These are phyloP conservation scores for Chauna torquata DNA, from an alignment of 2,113 vertebrate species.

Conservation along the genomic window DNA sequence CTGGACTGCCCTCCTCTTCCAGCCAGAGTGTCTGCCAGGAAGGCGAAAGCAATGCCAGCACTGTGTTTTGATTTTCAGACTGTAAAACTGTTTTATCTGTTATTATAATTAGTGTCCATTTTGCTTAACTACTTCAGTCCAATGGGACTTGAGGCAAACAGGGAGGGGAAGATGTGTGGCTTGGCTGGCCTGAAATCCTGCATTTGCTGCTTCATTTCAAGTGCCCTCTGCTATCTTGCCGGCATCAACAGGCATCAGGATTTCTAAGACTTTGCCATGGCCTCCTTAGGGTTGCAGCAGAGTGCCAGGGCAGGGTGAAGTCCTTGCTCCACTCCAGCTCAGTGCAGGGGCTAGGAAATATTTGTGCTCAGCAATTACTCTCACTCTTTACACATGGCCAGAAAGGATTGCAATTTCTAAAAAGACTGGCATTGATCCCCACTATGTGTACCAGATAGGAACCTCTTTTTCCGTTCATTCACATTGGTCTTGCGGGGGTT, in stretches of 20 bases:
- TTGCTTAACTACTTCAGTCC: background rate
- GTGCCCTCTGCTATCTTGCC: background rate
- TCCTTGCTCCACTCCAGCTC: background rate
- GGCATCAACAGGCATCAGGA: background rate
- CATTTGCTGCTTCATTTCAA: fast-evolving
- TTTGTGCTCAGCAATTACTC: background rate
- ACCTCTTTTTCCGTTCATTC: background rate
- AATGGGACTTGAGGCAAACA: background rate
- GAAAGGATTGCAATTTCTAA: background rate
- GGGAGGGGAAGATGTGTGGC: fast-evolving
- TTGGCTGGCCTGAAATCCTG: fast-evolving
- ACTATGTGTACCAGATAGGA: background rate
- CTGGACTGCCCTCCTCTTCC: background rate
- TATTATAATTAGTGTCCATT: background rate
- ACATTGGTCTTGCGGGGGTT: fast-evolving
- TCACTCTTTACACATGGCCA: background rate
- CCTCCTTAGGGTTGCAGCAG: background rate
- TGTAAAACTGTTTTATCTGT: background rate
- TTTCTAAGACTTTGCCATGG: background rate
- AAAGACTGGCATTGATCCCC: background rate
- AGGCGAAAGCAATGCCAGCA: fast-evolving
- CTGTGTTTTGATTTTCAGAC: background rate
- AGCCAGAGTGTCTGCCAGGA: background rate
- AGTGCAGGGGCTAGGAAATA: background rate
- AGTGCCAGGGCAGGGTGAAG: background rate